A percentile compares a stretch with the other conserved stretches of the same genome.
Conservation (phyloP, 2,113 vertebrate genomes). For the Myiozetetes cayanensis region DNA sequence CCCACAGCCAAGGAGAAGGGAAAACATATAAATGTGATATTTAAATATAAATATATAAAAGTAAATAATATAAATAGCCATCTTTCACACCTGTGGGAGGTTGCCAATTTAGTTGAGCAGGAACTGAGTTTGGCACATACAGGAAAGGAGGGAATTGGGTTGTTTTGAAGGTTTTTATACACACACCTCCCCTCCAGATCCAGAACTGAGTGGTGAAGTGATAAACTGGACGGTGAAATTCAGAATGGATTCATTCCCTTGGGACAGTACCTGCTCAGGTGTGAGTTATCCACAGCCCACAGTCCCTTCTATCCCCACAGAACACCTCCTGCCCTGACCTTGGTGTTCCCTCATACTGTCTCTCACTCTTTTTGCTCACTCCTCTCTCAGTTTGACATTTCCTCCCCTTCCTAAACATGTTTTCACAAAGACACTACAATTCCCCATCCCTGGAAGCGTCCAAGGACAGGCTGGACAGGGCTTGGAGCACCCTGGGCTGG, state of each 20-base stretch:
- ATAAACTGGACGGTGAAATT: not conserved
- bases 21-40: not conserved
- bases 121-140: not conserved
- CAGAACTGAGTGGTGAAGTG: not conserved
- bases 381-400: not conserved
- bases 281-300: not conserved
- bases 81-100: not conserved
- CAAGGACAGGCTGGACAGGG: not conserved
- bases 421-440: not conserved
- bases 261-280: not conserved
- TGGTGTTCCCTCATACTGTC: not conserved
- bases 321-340: not conserved
- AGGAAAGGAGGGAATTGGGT: not conserved
- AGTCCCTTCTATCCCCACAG: not conserved
- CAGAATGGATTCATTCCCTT: not conserved
- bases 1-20: not conserved
- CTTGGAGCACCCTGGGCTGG: not conserved
- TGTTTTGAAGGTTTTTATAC: not conserved
- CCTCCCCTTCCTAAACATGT: rapidly evolving
- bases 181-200: not conserved
- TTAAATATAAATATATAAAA: not conserved
- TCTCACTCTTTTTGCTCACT: not conserved
- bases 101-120: not conserved
- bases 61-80: not conserved
- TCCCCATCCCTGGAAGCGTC: not conserved